A percentile compares a stretch with the other conserved stretches of the same genome.
phyloP scores from a whole-genome alignment of 2,113 vertebrate species.

The Myotis davidii region DNA sequence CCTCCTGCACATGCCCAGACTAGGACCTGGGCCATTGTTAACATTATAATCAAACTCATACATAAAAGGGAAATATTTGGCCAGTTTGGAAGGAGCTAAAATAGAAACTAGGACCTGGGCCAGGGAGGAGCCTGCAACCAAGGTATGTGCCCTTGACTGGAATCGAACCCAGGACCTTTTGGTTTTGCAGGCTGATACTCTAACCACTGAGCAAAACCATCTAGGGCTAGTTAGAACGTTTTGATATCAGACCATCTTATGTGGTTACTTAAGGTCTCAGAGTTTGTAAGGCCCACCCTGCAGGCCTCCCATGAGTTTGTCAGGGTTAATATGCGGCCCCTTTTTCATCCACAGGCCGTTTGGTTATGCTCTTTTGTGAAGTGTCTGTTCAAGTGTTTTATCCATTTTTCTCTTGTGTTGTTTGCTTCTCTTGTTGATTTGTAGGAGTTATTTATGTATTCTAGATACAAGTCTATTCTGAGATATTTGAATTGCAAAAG shows the following conservation, averaged over 20 bases:
- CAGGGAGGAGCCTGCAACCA: too few relatives aligned
- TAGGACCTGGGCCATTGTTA: conserved; percentile 37
- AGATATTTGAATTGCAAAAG: not conserved
- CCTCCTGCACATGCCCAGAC: too few relatives aligned
- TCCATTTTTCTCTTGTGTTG: not conserved
- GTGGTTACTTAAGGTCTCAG: not conserved
- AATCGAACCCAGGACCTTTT: too few relatives aligned
- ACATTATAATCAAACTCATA: conserved; percentile 53
- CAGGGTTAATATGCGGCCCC: not conserved
- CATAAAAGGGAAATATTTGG: conserved; percentile 34
- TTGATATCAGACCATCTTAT: not conserved
- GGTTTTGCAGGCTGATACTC: too few relatives aligned
- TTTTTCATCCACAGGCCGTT: not conserved
- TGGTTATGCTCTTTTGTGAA: not conserved
- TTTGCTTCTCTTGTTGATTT: not conserved
- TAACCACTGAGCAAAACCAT: too few relatives aligned
- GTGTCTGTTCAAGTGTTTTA: not conserved
- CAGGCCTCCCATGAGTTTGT: not conserved
- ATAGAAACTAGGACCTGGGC: not conserved
- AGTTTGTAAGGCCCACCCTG: not conserved
- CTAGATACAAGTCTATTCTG: not conserved
- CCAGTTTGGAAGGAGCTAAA: not conserved
- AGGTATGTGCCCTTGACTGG: too few relatives aligned
- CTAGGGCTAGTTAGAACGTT: not conserved
- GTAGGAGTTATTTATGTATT: not conserved